Evolutionary conservation across 2,113 vertebrate genomes (phyloP).

Genomic region (Montifringilla adamsi): DNA sequence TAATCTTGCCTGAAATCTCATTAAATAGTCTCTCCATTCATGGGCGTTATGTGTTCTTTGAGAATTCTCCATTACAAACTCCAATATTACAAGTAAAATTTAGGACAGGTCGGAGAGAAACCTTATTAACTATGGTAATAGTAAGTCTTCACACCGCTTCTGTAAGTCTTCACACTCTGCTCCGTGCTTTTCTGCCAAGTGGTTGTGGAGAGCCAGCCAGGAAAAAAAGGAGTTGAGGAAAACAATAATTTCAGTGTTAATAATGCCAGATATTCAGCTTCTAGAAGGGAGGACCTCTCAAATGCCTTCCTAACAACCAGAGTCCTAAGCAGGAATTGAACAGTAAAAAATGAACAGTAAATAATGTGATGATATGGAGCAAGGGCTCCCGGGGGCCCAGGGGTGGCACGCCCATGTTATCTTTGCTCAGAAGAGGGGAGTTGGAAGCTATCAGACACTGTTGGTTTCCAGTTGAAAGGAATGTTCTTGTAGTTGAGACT

Average conservation of each 20-base stretch:
- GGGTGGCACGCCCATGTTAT: background rate
- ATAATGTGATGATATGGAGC: accelerated
- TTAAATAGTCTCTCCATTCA: background rate
- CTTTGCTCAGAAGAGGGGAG: background rate
- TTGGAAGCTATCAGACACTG: background rate
- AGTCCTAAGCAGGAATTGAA: background rate
- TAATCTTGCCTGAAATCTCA: background rate
- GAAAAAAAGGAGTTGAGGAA: background rate
- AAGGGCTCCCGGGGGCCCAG: background rate
- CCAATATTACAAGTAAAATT: background rate
- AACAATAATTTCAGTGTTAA: background rate
- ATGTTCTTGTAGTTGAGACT: background rate
- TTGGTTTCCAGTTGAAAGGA: background rate
- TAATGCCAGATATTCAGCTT: background rate
- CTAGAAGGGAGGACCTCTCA: background rate
- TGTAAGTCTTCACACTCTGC: background rate
- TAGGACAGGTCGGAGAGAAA: background rate
- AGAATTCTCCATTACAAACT: background rate
- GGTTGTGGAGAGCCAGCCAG: background rate
- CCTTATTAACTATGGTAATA: background rate
- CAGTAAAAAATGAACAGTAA: background rate
- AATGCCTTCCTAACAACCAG: background rate
- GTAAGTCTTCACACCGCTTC: background rate
- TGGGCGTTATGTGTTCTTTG: background rate
- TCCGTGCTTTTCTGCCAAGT: background rate